A percentile compares a stretch with the other conserved stretches of the same genome.
phyloP scores from a whole-genome alignment of 2,888 invertebrate species.

The Pocota personata region DNA sequence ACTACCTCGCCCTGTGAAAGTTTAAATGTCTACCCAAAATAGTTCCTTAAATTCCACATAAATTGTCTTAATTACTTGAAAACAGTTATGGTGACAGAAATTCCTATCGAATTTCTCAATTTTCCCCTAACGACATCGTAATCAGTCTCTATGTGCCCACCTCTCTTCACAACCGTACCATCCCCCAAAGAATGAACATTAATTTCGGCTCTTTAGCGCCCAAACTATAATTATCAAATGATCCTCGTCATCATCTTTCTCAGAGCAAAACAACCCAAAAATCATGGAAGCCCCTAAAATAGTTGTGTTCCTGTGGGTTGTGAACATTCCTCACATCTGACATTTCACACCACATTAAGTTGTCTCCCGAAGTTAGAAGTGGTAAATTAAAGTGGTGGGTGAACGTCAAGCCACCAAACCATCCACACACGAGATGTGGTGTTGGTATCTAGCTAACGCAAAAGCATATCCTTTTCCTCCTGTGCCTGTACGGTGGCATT shows the following conservation, averaged over 20 bases:
- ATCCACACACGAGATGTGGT: background rate
- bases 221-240: conserved; percentile 48
- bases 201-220: conserved; percentile 34
- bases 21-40: background rate
- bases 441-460: background rate
- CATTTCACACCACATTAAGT: conserved; percentile 66
- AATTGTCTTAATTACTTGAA: conserved; percentile 47
- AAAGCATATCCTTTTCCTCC: background rate
- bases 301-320: conserved; percentile 43
- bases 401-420: conserved; percentile 24
- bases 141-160: background rate
- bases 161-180: background rate
- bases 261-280: conserved; percentile 12
- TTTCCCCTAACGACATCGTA: conserved; percentile 19
- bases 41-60: conserved; percentile 39
- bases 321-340: conserved; percentile 63
- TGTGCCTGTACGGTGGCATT: conserved; percentile 31
- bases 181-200: conserved; percentile 40
- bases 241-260: conserved; percentile 28
- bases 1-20: background rate
- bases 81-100: conserved; percentile 36
- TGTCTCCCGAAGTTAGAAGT: conserved; percentile 51
- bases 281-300: conserved; percentile 46
- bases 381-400: conserved; percentile 46
- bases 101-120: conserved; percentile 47